Evolutionary conservation across 2,888 invertebrate genomes (phyloP), one percentile per base, ranked within the genome.

Genomic region (Amiota communis): DNA sequence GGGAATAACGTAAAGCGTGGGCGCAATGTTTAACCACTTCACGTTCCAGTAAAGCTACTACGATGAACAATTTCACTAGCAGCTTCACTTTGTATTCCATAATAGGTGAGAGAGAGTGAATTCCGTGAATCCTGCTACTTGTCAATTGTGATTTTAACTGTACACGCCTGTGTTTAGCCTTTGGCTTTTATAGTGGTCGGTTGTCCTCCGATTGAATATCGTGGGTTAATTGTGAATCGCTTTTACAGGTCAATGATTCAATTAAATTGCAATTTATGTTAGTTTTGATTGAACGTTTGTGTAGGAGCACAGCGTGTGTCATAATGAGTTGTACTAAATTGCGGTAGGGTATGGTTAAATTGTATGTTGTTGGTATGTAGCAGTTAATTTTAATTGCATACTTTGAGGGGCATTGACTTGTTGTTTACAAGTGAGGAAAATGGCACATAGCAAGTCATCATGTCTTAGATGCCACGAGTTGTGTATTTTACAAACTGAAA

Each of bases 1-100:
- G 36, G 73, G 86, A 84, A 20, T 89, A 88, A 15, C 87, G 88
- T 17, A 89, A 57, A 0, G 87, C 86, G 17, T 75, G 64, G 57
- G 81, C 59, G 46, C 63, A 53, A 20, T 23, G 49, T 8, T 65
- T 51, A 36, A 6, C 36, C 57, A 68, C 67, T 47, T 59, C 36
- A 64, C 56, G 76, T 71, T 36, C 74, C 77, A 81, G 72, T 17
- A 81, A 72, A 17, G 81, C 74, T 6, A 79, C 75, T 23, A 77
- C 79, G n/a, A 85, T 73, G 63, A 84, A 63, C 36, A 63, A 63
- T 15, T 63, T 63, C 63, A 63, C 63, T 4, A 63, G 63, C 15
- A 36, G 36, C 12, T 23, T 53, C 20, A 68, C 17, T 20, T 51
- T 53, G 12, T 53, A n/a, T 23, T 51, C 13, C 63, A 23, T 63